Evolutionary conservation across 2,113 vertebrate species (phyloP), one percentile per base, ranked within the genome.

Genomic region (Perccottus glenii): DNA sequence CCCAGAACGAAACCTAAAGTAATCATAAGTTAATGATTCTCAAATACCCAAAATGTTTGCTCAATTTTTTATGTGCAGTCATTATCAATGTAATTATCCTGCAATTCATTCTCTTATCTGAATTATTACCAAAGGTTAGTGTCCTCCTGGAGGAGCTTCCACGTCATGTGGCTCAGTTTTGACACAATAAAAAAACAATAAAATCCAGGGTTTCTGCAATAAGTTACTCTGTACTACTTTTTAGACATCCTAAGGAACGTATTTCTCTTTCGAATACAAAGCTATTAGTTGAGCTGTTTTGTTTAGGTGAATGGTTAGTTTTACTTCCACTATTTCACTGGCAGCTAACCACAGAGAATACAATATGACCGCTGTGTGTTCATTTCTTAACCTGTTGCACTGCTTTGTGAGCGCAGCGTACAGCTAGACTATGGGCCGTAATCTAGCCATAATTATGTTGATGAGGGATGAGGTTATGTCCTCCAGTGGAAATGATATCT

Each of bases 391-490:
- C 38, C 77, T 84, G 64, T 35, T 14, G 56, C 32, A 79, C 68
- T 64, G 63, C 50, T 67, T 64, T 88, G 68, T 82, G 77, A 75
- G 69, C 60, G 74, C 6, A 68, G 75, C 76, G 87, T 70, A 73
- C 65, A 70, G 78, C 19, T 27, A n/a, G n/a, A n/a, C n/a, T n/a
- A n/a, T n/a, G 77, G 73, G 32, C 69, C 78, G 69, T 82, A 86
- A 84, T 62, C 5, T 12, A 67, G 73, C 73, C 79, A 72, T 87
- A 83, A 88, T 88, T 87, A 80, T 79, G 75, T 83, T 78, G 83
- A 81, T 76, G 53, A 82, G 84, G 67, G 66, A 85, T 85, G 77
- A 86, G 84, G 84, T 82, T 87, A 87, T 90, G 88, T 87, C 85
- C 82, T 67, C 67, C 60, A 73, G 61, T 64, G 64, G 71, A 87